These are phyloP conservation scores for Denticeps clupeoides DNA, from an alignment of 2,797 vertebrate genomes.

Conservation along the genomic window DNA sequence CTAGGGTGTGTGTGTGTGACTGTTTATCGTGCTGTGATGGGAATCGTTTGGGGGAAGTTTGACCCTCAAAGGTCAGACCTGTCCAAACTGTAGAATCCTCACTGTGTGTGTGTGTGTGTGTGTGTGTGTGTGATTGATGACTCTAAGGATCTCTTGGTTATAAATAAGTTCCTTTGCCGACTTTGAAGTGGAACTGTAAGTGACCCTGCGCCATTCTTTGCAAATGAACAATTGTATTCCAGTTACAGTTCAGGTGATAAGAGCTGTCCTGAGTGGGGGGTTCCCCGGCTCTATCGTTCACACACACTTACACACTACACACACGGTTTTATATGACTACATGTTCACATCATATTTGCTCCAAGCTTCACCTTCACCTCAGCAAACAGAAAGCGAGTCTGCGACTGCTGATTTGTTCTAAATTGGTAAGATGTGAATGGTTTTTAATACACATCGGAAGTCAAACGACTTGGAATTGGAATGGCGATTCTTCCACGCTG, in stretches of 20 bases:
- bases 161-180: slow-evolving; percentile 5
- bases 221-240: slow-evolving; percentile 4
- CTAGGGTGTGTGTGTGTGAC: not conserved
- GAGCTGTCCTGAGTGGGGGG: not conserved
- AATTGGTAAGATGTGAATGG: too few relatives aligned
- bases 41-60: slow-evolving; percentile 7
- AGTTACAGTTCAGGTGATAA: slow-evolving; percentile 1
- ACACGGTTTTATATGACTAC: too few relatives aligned
- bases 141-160: not conserved
- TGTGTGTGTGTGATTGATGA: too few relatives aligned
- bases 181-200: not conserved
- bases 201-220: slow-evolving; percentile 1
- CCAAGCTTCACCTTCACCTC: too few relatives aligned
- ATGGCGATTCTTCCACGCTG: too few relatives aligned
- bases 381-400: too few relatives aligned
- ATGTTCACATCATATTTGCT: too few relatives aligned
- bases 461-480: too few relatives aligned
- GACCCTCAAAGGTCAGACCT: not conserved
- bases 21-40: slow-evolving; percentile 11
- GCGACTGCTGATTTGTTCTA: too few relatives aligned
- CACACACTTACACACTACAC: too few relatives aligned
- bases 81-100: not conserved
- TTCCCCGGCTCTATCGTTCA: too few relatives aligned
- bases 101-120: not conserved
- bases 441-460: too few relatives aligned